Evolutionary conservation across 2,797 vertebrate species (phyloP), one percentile per base, ranked within the genome.

Genomic region (Pseudochaenichthys georgianus): DNA sequence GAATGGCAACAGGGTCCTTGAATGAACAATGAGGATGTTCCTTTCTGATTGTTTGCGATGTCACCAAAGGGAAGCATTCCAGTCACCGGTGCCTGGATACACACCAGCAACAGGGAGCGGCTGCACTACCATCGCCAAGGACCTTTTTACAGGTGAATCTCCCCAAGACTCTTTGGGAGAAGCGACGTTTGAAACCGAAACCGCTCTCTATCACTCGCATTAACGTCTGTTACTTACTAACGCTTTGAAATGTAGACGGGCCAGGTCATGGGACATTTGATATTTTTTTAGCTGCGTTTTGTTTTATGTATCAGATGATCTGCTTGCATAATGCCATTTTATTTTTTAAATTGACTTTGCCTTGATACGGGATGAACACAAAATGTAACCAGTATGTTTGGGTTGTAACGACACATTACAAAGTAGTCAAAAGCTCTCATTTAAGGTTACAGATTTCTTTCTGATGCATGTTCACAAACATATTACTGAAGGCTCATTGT

Each of bases 221-320:
- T 89, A 89, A 89, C 82, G 82, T 87, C 89, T 86, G 90, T 94
- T 93, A 94, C 90, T 90, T 93, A 88, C 86, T 86, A 87, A 88
- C 71, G 84, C 89, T 89, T 83, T 70, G 46, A 83, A 79, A 57
- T 84, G 48, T 91, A 84, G 77, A 78, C 55, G 71, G 72, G 53
- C 85, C 69, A 65, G 43, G 45, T 86, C 73, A 68, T 59, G 73
- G 8, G 78, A 83, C 81, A 54, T 88, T 89, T 88, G 81, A 89
- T 83, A 84, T 87, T 86, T 81, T 28, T 38, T 38, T 38, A 81
- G 78, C 82, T 80, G 77, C 64, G 41, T 85, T 85, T 88, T 63
- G 73, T 75, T 83, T 87, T 61, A 82, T 65, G 62, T 81, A 78
- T 74, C 71, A 57, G 65, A 79, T 76, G 79, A 64, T 86, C 64